Evolutionary conservation across 2,797 vertebrate genomes (phyloP).

Genomic region (Pseudocheirus occidentalis): DNA sequence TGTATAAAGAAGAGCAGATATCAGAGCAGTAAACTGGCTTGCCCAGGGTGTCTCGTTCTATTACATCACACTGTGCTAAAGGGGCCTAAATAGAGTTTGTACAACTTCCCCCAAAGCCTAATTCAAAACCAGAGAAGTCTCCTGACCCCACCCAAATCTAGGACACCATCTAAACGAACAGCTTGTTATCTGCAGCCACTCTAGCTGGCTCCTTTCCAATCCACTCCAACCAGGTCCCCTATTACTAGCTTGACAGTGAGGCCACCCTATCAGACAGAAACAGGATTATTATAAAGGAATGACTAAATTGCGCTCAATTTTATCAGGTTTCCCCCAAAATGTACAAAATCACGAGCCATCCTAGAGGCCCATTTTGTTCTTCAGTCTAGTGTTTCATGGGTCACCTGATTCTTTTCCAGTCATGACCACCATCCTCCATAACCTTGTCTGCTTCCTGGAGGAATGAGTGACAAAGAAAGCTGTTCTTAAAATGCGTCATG

Average conservation of each 20-base stretch:
- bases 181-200: neutral
- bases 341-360: slow-evolving; percentile 42
- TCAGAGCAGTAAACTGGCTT: neutral
- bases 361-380: slow-evolving; percentile 60
- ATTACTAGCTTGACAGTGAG: slow-evolving; percentile 31
- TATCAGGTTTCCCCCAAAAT: neutral
- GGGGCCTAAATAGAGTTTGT: neutral
- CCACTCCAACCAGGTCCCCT: neutral
- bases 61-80: neutral
- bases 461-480: slow-evolving; percentile 76
- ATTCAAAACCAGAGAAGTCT: neutral
- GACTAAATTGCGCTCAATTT: neutral
- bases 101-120: neutral
- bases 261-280: slow-evolving; percentile 27
- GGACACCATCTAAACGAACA: neutral
- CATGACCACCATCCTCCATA: slow-evolving; percentile 76
- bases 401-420: slow-evolving; percentile 81
- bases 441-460: slow-evolving; percentile 81
- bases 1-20: neutral
- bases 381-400: slow-evolving; percentile 68
- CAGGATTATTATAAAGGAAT: neutral
- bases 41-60: neutral
- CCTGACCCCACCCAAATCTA: neutral
- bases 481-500: slow-evolving; percentile 78
- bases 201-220: neutral